These are phyloP conservation scores for Kobus ellipsiprymnus DNA, from an alignment of 2,113 vertebrate genomes.

Conservation along the genomic window DNA sequence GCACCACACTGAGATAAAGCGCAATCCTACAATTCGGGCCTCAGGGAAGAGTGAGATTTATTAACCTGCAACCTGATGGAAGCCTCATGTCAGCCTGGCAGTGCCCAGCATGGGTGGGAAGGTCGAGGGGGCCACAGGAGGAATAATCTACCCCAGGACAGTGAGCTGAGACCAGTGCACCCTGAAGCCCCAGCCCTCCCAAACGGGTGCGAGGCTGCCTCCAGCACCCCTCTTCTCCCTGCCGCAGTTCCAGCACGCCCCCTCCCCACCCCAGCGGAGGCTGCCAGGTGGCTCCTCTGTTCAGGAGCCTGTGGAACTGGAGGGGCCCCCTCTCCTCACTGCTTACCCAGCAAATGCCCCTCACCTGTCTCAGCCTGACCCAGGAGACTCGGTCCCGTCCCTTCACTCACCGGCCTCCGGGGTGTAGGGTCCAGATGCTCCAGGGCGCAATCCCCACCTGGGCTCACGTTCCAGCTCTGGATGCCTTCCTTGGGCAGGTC, in stretches of 20 bases:
- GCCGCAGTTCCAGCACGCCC: rapidly evolving
- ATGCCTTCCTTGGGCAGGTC: neutral
- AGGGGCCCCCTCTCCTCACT: neutral
- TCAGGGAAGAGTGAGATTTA: neutral
- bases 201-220: neutral
- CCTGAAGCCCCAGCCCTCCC: neutral
- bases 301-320: neutral
- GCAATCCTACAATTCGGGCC: neutral
- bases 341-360: no score
- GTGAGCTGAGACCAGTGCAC: no score
- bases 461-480: neutral
- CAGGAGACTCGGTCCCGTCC: neutral
- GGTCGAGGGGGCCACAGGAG: neutral
- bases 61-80: neutral
- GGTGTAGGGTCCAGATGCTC: neutral
- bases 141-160: neutral
- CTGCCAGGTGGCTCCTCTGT: neutral
- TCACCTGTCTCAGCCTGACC: rapidly evolving
- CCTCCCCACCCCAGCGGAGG: neutral
- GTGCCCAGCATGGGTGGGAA: neutral
- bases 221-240: neutral
- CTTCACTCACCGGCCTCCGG: neutral
- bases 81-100: neutral
- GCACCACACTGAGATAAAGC: neutral
- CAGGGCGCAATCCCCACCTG: neutral